phyloP scores from a whole-genome alignment of 2,113 vertebrate species.

The Diadophis punctatus region DNA sequence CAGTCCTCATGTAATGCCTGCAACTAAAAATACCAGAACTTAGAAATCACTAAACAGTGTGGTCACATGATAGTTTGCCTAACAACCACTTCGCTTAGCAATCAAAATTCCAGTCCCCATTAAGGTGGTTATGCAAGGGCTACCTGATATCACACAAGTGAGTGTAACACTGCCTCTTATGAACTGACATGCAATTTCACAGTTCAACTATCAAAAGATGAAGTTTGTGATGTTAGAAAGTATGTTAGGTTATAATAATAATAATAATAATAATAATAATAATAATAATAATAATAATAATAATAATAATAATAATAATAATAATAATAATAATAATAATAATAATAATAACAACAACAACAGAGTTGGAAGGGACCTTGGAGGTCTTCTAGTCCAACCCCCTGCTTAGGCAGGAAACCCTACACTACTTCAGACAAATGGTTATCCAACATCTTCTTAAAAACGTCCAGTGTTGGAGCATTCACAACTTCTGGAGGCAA shows the following conservation, averaged over 20 bases:
- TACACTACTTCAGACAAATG: too few species aligned
- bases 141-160: not conserved
- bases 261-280: too few species aligned
- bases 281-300: too few species aligned
- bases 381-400: too few species aligned
- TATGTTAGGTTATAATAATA: not conserved
- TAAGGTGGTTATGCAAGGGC: not conserved
- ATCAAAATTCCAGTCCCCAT: not conserved
- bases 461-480: too few species aligned
- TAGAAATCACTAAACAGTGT: not conserved
- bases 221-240: not conserved
- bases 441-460: too few species aligned
- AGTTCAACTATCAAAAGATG: not conserved
- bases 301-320: too few species aligned
- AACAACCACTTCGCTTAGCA: not conserved
- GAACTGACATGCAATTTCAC: not conserved
- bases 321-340: too few species aligned
- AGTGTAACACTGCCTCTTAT: not conserved
- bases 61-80: not conserved
- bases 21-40: not conserved
- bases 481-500: too few species aligned
- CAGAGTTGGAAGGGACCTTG: too few species aligned
- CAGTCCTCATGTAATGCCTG: not conserved
- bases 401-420: too few species aligned
- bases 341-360: too few species aligned